Evolutionary conservation across 2,888 invertebrate species (phyloP), one percentile per base, ranked within the genome.

Genomic region (Neoscelio sp.): DNA sequence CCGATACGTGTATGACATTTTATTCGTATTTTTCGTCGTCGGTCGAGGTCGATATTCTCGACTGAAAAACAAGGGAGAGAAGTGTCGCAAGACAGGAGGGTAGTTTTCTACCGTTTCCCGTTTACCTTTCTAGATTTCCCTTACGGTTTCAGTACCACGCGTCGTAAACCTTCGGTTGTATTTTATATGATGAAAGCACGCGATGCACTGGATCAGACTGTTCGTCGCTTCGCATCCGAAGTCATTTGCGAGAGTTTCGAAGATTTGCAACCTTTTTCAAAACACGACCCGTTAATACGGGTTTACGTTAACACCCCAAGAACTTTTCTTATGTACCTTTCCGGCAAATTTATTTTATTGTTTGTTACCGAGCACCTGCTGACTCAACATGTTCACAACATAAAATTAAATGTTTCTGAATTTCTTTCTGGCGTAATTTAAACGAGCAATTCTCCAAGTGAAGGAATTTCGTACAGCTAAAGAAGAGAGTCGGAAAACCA

Each of bases 51-150:
- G 71, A 60, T 71, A 60, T 20, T 13, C 38, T 7, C 38, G 48
- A 54, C 62, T 52, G 60, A 58, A 54, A 48, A 62, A 71, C 50
- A 58, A 60, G 48, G 40, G 40, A 13, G 17, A n/a, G 56, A 46
- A 56, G 68, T 48, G 58, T 58, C 38, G 58, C 48, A 40, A 48
- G 56, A 68, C 48, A 38, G 26, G 42, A 33, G 50, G 46, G 54
- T 35, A 67, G 67, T 52, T 67, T 54, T 67, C 46, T 44, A 28
- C 54, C 54, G 48, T 20, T 60, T 62, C 10, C 52, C 52, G 71
- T 60, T 60, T 71, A 62, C 71, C 60, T 71, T 71, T 62, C 62
- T 52, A 71, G 71, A 71, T 71, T 71, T 71, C 71, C 71, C 62
- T 62, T 52, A 71, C 52, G 71, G 62, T 60, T 71, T 60, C 48